These are phyloP conservation scores for Euwallacea fornicatus DNA, from an alignment of 1,140 invertebrate species.

Conservation along the genomic window DNA sequence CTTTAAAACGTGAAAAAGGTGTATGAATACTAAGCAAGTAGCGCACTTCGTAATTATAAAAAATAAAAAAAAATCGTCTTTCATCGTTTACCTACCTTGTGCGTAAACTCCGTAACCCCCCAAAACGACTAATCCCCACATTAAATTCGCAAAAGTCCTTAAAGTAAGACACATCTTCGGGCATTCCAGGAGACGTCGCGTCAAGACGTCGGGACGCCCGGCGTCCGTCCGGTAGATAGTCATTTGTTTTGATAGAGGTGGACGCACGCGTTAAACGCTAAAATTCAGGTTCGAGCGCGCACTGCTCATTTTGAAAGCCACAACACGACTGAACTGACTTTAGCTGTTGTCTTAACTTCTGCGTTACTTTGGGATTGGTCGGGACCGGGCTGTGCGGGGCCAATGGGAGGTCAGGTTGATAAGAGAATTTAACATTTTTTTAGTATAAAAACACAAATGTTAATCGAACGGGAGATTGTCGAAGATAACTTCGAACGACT, in stretches of 20 bases:
- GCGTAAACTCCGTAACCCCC: conserved; percentile 2
- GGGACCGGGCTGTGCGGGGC: background rate
- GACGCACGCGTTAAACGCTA: conserved; percentile 19
- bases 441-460: too few species aligned
- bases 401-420: too few species aligned
- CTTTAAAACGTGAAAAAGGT: background rate
- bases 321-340: conserved; percentile 8
- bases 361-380: background rate
- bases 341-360: background rate
- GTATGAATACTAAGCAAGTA: background rate
- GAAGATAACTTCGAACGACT: too few species aligned
- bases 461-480: too few species aligned
- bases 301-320: conserved; percentile 13
- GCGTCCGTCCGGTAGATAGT: conserved; percentile 3
- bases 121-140: conserved; percentile 8
- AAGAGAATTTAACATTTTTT: too few species aligned
- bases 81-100: background rate
- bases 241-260: background rate
- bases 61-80: background rate
- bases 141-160: background rate
- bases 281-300: background rate
- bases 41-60: background rate
- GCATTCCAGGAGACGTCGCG: background rate
- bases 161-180: conserved; percentile 8
- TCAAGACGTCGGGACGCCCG: conserved; percentile 2